Evolutionary conservation across 2,797 vertebrate genomes (phyloP).

Genomic region (Hydrocynus forskahlii): DNA sequence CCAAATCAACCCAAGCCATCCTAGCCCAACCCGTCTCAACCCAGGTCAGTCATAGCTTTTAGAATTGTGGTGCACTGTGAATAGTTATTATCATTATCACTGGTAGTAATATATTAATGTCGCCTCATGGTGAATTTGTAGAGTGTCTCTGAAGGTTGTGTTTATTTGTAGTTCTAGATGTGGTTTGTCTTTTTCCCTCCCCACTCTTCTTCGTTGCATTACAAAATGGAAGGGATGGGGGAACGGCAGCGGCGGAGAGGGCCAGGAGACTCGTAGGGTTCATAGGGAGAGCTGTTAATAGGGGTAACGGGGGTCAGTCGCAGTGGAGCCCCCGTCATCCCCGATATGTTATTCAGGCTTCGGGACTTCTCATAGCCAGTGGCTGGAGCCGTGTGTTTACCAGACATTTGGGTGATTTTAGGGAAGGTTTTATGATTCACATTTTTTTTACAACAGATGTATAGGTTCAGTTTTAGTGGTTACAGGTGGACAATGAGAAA

Average conservation of each 20-base stretch:
- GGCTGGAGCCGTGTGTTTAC: slow-evolving; percentile 58
- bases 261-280: slow-evolving; percentile 85
- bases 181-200: slow-evolving; percentile 26
- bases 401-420: neutral
- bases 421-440: slow-evolving; percentile 2
- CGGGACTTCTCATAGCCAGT: slow-evolving; percentile 94
- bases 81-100: slow-evolving; percentile 48
- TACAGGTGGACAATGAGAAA: slow-evolving; percentile 2
- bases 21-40: neutral
- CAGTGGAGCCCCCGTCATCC: slow-evolving; percentile 85
- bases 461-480: neutral
- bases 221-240: slow-evolving; percentile 92
- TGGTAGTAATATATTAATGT: slow-evolving; percentile 45
- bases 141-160: slow-evolving; percentile 17
- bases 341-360: slow-evolving; percentile 94
- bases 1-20: neutral
- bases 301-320: slow-evolving; percentile 89
- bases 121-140: slow-evolving; percentile 34
- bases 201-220: slow-evolving; percentile 62
- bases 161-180: slow-evolving; percentile 28
- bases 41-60: slow-evolving; percentile 11
- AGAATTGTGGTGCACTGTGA: slow-evolving; percentile 27
- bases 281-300: slow-evolving; percentile 84
- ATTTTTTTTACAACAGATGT: neutral
- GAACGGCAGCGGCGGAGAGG: slow-evolving; percentile 84